These are phyloP conservation scores for Phortica okadai DNA, from an alignment of 2,888 invertebrate genomes.

Conservation along the genomic window DNA sequence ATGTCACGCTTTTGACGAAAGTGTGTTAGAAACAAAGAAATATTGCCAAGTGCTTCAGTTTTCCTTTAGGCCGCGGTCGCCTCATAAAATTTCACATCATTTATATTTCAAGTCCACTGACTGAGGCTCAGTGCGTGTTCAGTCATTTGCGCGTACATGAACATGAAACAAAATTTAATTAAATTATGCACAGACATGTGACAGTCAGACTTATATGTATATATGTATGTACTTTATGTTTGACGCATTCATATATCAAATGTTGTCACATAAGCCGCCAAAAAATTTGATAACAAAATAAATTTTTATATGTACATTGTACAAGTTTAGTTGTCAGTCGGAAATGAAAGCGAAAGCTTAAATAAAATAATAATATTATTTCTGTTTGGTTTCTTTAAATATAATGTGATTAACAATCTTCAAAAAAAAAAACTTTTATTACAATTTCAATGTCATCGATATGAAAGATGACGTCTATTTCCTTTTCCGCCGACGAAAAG, in stretches of 20 bases:
- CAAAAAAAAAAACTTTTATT: not conserved
- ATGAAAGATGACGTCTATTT: not conserved
- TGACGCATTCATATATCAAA: not conserved
- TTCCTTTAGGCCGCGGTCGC: not conserved
- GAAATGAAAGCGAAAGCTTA: not conserved
- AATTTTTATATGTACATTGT: not conserved
- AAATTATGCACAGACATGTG: not conserved
- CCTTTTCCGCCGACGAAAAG: constrained; percentile 2
- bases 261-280: not conserved
- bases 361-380: not conserved
- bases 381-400: not conserved
- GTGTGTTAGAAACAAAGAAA: not conserved
- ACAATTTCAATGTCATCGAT: not conserved
- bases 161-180: not conserved
- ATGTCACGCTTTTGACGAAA: not conserved
- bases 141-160: not conserved
- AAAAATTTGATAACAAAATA: not conserved
- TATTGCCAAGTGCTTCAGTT: not conserved
- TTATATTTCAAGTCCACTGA: not conserved
- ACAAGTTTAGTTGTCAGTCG: not conserved
- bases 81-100: not conserved
- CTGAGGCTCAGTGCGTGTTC: too few relatives aligned
- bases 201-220: not conserved
- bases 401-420: not conserved
- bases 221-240: not conserved